phyloP scores from a whole-genome alignment of 2,113 vertebrate genomes.

The Fregetta grallaria region DNA sequence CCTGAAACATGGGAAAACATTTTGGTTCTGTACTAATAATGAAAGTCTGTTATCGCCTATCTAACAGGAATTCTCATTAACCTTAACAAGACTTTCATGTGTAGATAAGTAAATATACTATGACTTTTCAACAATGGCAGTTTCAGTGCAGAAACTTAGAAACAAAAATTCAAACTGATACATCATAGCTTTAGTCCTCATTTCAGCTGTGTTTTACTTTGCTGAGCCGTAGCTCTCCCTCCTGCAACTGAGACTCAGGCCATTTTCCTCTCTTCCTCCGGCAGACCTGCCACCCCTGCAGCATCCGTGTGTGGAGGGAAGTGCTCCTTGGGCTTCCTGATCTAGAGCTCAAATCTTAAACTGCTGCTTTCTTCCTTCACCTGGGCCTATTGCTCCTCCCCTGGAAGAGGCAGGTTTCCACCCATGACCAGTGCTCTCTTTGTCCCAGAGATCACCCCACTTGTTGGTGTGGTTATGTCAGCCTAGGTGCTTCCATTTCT shows the following conservation, averaged over 20 bases:
- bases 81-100: slow-evolving; percentile 37
- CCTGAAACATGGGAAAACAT: background rate
- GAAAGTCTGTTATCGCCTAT: background rate
- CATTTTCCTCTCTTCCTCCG: background rate
- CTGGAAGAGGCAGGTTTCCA: background rate
- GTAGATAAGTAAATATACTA: slow-evolving; percentile 33
- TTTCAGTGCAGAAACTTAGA: background rate
- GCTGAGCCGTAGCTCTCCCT: background rate
- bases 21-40: slow-evolving; percentile 7
- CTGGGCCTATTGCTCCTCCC: background rate
- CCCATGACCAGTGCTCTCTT: background rate
- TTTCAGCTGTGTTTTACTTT: background rate
- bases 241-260: background rate
- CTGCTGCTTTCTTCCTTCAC: background rate
- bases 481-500: background rate
- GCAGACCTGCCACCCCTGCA: background rate
- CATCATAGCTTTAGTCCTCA: background rate
- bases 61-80: slow-evolving; percentile 43
- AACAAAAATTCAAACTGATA: background rate
- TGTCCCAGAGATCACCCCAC: background rate
- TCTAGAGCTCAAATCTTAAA: background rate
- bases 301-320: fast-evolving
- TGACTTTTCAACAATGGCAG: background rate
- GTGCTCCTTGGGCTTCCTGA: background rate
- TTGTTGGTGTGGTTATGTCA: background rate